Base-by-base conservation (phyloP, 2,888 invertebrate genomes). In the Pammene aurita region DNA sequence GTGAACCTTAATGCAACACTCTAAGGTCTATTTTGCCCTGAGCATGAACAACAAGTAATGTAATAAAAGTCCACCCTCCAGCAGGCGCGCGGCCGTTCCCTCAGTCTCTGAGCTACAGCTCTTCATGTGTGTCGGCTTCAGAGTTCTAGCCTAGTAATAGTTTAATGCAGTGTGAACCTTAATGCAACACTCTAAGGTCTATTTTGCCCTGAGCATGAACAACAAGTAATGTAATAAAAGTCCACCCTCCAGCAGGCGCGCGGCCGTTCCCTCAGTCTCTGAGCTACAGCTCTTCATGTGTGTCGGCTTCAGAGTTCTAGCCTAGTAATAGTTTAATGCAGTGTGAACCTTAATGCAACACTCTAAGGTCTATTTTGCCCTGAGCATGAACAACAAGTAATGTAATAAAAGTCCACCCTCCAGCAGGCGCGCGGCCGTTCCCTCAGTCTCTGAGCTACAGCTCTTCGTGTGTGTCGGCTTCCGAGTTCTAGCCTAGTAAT, bases 261-360 rank as follows among this genome's bases (percentile, higher is more conserved):
- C 93, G 94, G 71, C 93, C 91, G 61, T 93, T 95, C 77, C 94
- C 94, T 72, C 94, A 94, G 80, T 95, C 95, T 0, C 86, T 95
- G 56, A 96, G 96, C 82, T 95, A 95, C 85, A 96, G 96, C 80
- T 96, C 96, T 34, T 96, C 96, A 0, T 95, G 96, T 77, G 94
- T 96, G 34, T 95, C 95, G 69, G 95, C 95, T 0, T 95, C 95
- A 0, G 96, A 97, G 86, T 96, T 96, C 90, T 96, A n/a, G n/a
- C n/a, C n/a, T n/a, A n/a, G n/a, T n/a, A n/a, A n/a, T n/a, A n/a
- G n/a, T n/a, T n/a, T n/a, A n/a, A n/a, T n/a, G n/a, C n/a, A n/a
- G n/a, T n/a, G n/a, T n/a, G n/a, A n/a, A n/a, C n/a, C n/a, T n/a
- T n/a, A n/a, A n/a, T n/a, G n/a, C n/a, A n/a, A n/a, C n/a, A n/a